phyloP scores from a whole-genome alignment of 2,888 invertebrate species.

The Morinoia aosen region DNA sequence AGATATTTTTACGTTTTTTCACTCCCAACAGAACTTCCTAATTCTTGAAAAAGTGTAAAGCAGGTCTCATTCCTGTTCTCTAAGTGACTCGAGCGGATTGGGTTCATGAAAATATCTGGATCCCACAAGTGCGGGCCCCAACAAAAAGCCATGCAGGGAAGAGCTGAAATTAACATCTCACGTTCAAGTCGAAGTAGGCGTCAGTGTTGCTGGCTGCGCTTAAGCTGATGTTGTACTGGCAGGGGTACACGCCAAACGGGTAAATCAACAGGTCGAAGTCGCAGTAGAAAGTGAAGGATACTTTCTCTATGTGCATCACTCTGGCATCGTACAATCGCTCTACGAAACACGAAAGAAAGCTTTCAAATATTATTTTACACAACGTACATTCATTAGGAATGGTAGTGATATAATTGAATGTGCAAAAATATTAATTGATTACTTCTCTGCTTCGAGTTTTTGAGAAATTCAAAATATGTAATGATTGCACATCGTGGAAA shows the following conservation, averaged over 20 bases:
- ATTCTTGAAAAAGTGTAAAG: neutral
- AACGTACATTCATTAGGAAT: too few species aligned
- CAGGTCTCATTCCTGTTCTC: neutral
- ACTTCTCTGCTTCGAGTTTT: too few species aligned
- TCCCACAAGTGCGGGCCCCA: neutral
- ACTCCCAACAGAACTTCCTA: neutral
- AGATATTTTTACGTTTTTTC: neutral
- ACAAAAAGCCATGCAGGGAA: neutral
- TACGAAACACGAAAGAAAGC: neutral
- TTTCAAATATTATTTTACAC: too few species aligned
- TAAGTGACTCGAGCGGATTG: neutral
- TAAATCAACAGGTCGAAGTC: neutral
- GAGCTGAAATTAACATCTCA: neutral
- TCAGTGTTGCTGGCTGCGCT: neutral
- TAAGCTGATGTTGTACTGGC: neutral
- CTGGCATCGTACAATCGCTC: slow-evolving; percentile 18
- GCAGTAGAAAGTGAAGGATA: neutral
- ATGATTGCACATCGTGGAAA: too few species aligned
- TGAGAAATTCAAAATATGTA: too few species aligned
- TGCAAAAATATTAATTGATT: neutral
- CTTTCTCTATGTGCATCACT: neutral
- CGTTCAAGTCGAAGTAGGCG: slow-evolving; percentile 10
- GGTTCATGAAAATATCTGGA: neutral
- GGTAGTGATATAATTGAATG: too few species aligned
- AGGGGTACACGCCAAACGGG: slow-evolving; percentile 13